Conservation (phyloP, 53 echinoderm and acorn worm species). For the Stichopus horrens region DNA sequence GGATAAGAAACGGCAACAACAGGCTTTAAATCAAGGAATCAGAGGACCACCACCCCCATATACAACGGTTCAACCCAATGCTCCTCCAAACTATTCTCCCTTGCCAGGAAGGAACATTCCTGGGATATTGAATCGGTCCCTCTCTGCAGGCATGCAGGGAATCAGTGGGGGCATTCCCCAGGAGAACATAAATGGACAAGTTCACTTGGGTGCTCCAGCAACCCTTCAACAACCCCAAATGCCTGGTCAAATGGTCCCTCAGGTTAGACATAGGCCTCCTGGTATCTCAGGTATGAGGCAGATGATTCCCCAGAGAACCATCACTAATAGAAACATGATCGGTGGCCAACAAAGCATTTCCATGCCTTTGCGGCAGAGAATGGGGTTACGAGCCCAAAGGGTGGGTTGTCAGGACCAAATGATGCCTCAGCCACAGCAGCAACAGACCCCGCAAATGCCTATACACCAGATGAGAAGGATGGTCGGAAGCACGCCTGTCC, state of each 20-base stretch:
- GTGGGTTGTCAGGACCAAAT: slow-evolving; percentile 14
- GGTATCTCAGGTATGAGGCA: slow-evolving; percentile 16
- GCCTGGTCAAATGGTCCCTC: background rate
- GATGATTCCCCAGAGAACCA: background rate
- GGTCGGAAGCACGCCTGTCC: background rate
- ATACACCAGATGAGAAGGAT: slow-evolving; percentile 21
- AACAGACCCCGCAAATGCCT: slow-evolving; percentile 18
- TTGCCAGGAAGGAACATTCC: slow-evolving; percentile 7
- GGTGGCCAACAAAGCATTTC: slow-evolving; percentile 15
- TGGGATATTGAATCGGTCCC: background rate
- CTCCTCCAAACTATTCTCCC: background rate
- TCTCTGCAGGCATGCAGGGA: slow-evolving; percentile 20
- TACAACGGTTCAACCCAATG: background rate
- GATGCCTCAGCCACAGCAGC: slow-evolving; percentile 21
- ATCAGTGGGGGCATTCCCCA: slow-evolving; percentile 17
- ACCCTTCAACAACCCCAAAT: slow-evolving; percentile 24
- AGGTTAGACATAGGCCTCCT: background rate
- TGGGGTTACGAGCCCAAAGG: slow-evolving; percentile 1
- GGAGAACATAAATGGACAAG: slow-evolving; percentile 1
- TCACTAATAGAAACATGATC: background rate
- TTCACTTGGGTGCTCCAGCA: slow-evolving; percentile 12
- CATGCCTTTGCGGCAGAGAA: slow-evolving; percentile 9
- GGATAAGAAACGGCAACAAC: slow-evolving; percentile 9
- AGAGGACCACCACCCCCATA: slow-evolving; percentile 39
- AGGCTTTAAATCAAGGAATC: slow-evolving; percentile 1